Conservation (phyloP, 1,140 invertebrate species). For the Drosophila pandora region DNA sequence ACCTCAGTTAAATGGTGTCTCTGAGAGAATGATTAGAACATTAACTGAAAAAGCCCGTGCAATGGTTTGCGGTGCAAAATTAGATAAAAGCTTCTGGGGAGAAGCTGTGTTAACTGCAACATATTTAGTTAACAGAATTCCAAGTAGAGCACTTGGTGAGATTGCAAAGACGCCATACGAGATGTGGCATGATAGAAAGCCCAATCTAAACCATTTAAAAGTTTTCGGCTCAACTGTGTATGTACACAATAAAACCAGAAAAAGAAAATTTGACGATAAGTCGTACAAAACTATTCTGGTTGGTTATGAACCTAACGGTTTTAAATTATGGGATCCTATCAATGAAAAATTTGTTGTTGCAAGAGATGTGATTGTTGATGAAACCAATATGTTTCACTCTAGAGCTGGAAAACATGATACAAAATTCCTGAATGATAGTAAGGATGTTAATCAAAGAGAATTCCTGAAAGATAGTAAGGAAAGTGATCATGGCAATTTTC, state of each 20-base stretch:
- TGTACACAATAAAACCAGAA: slow-evolving; percentile 14
- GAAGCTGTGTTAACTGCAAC: slow-evolving; percentile 16
- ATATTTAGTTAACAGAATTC: slow-evolving; percentile 18
- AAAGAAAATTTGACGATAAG: slow-evolving; percentile 23
- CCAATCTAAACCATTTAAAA: slow-evolving; percentile 9
- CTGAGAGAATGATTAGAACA: slow-evolving; percentile 1
- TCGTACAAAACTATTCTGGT: slow-evolving; percentile 11
- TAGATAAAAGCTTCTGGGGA: slow-evolving; percentile 17
- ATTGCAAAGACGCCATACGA: slow-evolving; percentile 7
- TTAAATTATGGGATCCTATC: slow-evolving; percentile 19
- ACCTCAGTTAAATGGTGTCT: slow-evolving; percentile 3
- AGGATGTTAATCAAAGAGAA: no score
- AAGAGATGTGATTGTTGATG: slow-evolving; percentile 10
- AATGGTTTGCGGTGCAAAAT: slow-evolving; percentile 5
- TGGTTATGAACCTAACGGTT: slow-evolving; percentile 20
- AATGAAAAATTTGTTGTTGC: slow-evolving; percentile 9
- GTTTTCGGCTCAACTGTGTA: slow-evolving; percentile 16
- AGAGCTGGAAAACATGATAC: slow-evolving; percentile 4
- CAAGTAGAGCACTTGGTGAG: slow-evolving; percentile 9
- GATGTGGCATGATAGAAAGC: slow-evolving; percentile 16
- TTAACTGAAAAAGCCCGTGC: slow-evolving; percentile 5
- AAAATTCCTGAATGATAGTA: slow-evolving; percentile 5
- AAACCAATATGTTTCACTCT: slow-evolving; percentile 17
- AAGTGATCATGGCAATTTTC: no score
- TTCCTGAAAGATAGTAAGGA: no score